Conservation (phyloP, 92 coral and sea anemone species). For the Ricordea florida region DNA sequence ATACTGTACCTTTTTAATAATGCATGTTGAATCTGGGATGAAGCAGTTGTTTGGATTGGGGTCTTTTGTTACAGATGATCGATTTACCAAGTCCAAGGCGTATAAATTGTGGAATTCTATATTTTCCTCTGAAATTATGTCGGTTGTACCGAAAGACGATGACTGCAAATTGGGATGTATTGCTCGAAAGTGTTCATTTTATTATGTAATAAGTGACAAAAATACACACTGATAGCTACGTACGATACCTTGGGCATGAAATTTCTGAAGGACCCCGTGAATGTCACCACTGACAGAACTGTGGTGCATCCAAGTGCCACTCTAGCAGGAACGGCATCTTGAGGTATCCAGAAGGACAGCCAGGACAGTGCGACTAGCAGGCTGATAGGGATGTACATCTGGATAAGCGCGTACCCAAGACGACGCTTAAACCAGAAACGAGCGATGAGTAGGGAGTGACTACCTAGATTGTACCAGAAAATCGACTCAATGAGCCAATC, state of each 20-base stretch:
- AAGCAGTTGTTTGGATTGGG: no score
- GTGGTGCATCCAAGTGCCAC: constrained; percentile 40
- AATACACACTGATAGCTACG: not conserved
- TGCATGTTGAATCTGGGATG: no score
- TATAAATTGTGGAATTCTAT: no score
- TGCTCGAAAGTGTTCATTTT: no score
- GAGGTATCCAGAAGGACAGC: constrained; percentile 30
- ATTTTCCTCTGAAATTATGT: no score
- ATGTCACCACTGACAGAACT: constrained; percentile 24
- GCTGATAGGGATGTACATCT: constrained; percentile 25
- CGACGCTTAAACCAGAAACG: constrained; percentile 44
- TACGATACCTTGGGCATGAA: constrained; percentile 35
- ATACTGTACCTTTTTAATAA: no score
- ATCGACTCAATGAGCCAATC: no score
- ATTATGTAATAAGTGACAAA: no score
- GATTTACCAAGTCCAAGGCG: no score
- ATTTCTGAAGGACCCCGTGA: constrained; percentile 26
- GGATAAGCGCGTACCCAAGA: constrained; percentile 21
- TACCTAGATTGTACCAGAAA: constrained; percentile 6
- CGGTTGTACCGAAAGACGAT: no score
- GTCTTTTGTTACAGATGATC: no score
- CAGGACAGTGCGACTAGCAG: constrained; percentile 39
- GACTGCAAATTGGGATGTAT: no score
- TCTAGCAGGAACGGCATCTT: constrained; percentile 24
- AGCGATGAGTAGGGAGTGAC: constrained; percentile 13